Base-by-base conservation (phyloP, 2,888 invertebrate species). In the Zhuqinia jingwanae region DNA sequence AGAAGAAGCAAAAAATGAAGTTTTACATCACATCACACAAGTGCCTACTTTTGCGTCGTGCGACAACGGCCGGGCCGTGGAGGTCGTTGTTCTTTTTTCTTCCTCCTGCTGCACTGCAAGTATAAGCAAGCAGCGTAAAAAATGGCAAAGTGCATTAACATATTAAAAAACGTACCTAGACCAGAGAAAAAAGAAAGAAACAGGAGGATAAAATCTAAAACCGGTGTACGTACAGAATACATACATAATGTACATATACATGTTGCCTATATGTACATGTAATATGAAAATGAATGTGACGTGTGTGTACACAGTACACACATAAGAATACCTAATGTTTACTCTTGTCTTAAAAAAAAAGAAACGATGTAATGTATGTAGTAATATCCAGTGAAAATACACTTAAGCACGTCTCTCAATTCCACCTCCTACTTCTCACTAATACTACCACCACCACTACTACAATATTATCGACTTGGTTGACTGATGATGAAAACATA, bases 1-100 rank as follows among this genome's bases (percentile, higher is more conserved):
- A n/a, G n/a, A n/a, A n/a, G n/a, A n/a, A n/a, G n/a, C n/a, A n/a
- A n/a, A n/a, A n/a, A n/a, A n/a, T n/a, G n/a, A n/a, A n/a, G n/a
- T n/a, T n/a, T n/a, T n/a, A n/a, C n/a, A n/a, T n/a, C n/a, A n/a
- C n/a, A n/a, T n/a, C n/a, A n/a, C n/a, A n/a, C 8, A 60, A 70
- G 36, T 84, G 30, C 85, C 79, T 79, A 79, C 73, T 79, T 70
- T 78, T 85, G 85, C 85, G 85, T 85, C 85, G 77, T 85, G 79
- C 82, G 79, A 85, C 85, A 85, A 79, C 85, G 73, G 85, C 85
- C 68, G 50, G 58, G 65, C 79, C 45, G 63, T n/a, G 65, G 84
- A 79, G 85, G 85, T 85, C 85, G 85, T 79, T 85, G 85, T 70
- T 85, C 85, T 79, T 70, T 85, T 45, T 53, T 25, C 53, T n/a